Percentiles rank a stretch among this genome's conserved stretches.
These are phyloP conservation scores for Vollenhovia emeryi DNA, from an alignment of 1,140 invertebrate genomes.

Conservation along the genomic window DNA sequence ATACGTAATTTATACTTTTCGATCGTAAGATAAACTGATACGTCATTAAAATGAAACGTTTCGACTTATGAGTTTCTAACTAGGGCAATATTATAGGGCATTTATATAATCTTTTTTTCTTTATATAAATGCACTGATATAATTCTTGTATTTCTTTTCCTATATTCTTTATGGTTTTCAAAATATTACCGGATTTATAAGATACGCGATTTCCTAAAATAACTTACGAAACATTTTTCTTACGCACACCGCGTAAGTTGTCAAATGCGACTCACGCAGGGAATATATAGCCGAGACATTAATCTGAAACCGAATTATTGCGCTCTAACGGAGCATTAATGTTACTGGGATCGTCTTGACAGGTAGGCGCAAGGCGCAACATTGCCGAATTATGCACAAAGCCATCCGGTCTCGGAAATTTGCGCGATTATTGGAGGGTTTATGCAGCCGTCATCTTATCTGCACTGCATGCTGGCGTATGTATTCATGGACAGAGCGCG, in stretches of 20 bases:
- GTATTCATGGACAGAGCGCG: conserved; percentile 72
- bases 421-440: conserved; percentile 49
- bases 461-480: conserved; percentile 57
- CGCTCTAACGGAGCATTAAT: conserved; percentile 8
- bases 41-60: not conserved
- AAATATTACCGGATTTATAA: not conserved
- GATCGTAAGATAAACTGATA: not conserved
- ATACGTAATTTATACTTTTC: not conserved
- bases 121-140: not conserved
- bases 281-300: not conserved
- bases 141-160: not conserved
- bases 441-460: conserved; percentile 63
- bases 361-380: not conserved
- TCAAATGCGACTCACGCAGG: not conserved
- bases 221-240: not conserved
- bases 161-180: not conserved
- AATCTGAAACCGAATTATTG: not conserved
- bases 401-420: conserved; percentile 32
- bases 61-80: conserved; percentile 6
- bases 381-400: conserved; percentile 43
- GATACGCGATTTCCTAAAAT: not conserved
- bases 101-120: not conserved
- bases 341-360: conserved; percentile 1
- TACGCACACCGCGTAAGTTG: not conserved
- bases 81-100: conserved; percentile 5